These are phyloP conservation scores for Euleptes europaea DNA, from an alignment of 2,113 vertebrate species.

Conservation along the genomic window DNA sequence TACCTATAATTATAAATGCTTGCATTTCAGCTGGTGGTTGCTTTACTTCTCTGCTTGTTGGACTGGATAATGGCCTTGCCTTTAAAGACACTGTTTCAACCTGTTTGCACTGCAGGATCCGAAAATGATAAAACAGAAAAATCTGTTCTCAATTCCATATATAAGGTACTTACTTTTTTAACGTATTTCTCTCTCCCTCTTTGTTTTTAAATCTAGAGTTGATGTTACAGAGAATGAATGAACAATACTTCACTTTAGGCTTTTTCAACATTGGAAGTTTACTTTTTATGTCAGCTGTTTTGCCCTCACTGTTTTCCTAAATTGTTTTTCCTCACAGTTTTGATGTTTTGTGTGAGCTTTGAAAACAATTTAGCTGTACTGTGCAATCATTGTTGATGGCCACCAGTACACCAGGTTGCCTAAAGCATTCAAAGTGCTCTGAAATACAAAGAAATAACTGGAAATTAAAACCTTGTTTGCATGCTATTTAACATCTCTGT, in stretches of 20 bases:
- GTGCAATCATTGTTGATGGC: background rate
- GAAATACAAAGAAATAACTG: background rate
- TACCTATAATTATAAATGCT: conserved; percentile 47
- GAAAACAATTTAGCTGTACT: background rate
- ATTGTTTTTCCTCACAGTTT: conserved; percentile 16
- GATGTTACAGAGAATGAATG: conserved; percentile 3
- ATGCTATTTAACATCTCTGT: background rate
- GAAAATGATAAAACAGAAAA: conserved; percentile 90
- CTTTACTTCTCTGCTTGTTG: conserved; percentile 93
- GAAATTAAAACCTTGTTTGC: background rate
- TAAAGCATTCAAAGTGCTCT: background rate
- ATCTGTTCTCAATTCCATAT: conserved; percentile 93
- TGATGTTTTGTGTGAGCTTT: background rate
- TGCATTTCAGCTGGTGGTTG: conserved; percentile 90
- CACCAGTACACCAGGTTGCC: background rate
- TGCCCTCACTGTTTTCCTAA: background rate
- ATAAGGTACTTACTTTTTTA: conserved; percentile 83
- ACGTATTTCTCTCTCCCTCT: background rate
- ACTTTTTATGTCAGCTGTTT: background rate
- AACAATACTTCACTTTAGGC: conserved; percentile 5
- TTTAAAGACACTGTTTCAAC: conserved; percentile 89
- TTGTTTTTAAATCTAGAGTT: background rate
- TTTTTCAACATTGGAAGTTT: background rate
- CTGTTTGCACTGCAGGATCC: conserved; percentile 80
- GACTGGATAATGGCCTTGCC: conserved; percentile 99